Base-by-base conservation (phyloP, 2,888 invertebrate genomes). In the Oscheius sp. region DNA sequence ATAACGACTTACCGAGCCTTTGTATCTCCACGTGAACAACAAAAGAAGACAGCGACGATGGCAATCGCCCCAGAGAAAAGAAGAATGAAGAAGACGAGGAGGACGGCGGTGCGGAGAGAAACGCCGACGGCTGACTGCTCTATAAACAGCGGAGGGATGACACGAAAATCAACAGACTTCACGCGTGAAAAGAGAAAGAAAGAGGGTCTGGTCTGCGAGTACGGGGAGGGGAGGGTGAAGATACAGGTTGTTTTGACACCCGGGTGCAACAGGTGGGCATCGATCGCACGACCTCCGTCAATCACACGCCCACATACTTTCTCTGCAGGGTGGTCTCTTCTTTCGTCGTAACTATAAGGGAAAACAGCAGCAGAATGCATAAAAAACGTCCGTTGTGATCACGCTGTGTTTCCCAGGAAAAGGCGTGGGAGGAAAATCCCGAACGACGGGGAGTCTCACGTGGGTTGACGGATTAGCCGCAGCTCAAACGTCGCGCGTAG, bases 1-100 rank as follows among this genome's bases (percentile, higher is more conserved):
- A n/a, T n/a, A n/a, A n/a, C 5, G 33, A 63, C 78, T 63, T 24
- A 77, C 79, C 75, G 67, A 22, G 78, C 72, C 66, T 77, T 77
- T 66, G 72, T 77, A 38, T 70, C 71, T 9, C 74, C 66, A 61
- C 72, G 59, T 38, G 59, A 59, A 44, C 59, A 73, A 68, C 75
- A 74, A 65, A 71, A 72, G 45, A 73, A 44, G n/a, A 78, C 59
- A 47, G 66, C 66, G 30, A 70, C 28, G 14, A 68, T 63, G 44
- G 70, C 70, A 41, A 74, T 51, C 44, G 80, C 62, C 12, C 71
- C 78, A 62, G 64, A 66, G 51, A 71, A 44, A 44, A 70, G 57
- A 54, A 79, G 59, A 8, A 78, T 67, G 4, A 62, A 65, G 36
- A 81, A 26, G 33, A 54, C 20, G 44, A 59, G 41, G 20, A 59